phyloP scores from a whole-genome alignment of 2,113 vertebrate species.

The Pluvianellus socialis region DNA sequence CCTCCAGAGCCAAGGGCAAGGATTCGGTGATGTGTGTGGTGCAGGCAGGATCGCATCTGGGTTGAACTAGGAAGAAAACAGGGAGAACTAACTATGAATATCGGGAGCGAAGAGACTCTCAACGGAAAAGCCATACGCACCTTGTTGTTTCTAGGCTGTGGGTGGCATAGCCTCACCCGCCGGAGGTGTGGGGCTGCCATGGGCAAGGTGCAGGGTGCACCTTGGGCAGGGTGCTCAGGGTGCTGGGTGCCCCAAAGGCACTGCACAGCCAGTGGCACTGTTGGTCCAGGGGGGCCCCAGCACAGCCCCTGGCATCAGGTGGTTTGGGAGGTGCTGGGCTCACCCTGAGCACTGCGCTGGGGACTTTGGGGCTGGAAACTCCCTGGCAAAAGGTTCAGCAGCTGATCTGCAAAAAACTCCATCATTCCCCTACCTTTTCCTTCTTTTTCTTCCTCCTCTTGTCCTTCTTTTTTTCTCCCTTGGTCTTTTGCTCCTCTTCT shows the following conservation, averaged over 20 bases:
- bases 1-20: background rate
- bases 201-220: background rate
- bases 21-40: background rate
- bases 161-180: background rate
- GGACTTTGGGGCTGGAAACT: background rate
- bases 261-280: background rate
- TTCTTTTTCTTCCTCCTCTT: background rate
- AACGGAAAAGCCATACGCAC: background rate
- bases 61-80: background rate
- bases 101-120: background rate
- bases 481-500: background rate
- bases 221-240: background rate
- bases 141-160: background rate
- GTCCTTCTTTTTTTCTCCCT: constrained; percentile 17
- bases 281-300: background rate
- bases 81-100: background rate
- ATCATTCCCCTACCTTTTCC: constrained; percentile 26
- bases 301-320: fast-evolving
- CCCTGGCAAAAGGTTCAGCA: background rate
- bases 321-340: background rate
- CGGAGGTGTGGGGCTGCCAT: background rate
- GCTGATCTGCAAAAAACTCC: background rate
- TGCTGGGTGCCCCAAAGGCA: background rate
- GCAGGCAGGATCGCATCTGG: background rate
- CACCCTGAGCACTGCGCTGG: background rate